A percentile compares a stretch with the other conserved stretches of the same genome.
These are phyloP conservation scores for Drosophila nikananu DNA, from an alignment of 1,140 invertebrate species.

Conservation along the genomic window DNA sequence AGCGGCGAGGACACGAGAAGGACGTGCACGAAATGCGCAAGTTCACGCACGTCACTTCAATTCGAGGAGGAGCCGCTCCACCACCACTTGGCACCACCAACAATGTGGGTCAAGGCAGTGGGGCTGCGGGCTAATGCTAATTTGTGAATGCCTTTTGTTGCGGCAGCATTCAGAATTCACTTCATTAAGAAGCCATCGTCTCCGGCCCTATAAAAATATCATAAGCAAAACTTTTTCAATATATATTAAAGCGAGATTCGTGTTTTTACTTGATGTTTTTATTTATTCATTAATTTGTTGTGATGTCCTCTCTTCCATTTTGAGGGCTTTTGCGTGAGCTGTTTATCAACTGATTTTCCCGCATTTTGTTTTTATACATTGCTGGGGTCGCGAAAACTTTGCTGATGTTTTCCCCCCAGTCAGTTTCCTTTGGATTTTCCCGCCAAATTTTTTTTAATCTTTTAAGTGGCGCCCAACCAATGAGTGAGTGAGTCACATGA, in stretches of 20 bases:
- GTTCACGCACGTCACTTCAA: conserved; percentile 71
- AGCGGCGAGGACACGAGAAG: conserved; percentile 44
- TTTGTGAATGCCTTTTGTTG: conserved; percentile 64
- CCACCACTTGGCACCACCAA: conserved; percentile 16
- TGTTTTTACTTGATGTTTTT: conserved; percentile 49
- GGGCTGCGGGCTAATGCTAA: conserved; percentile 58
- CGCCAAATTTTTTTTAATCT: conserved; percentile 49
- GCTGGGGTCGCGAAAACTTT: conserved; percentile 37
- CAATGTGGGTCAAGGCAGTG: conserved; percentile 45
- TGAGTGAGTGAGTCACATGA: not conserved
- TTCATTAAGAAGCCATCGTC: conserved; percentile 58
- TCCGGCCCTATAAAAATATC: conserved; percentile 35
- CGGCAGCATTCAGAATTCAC: conserved; percentile 39
- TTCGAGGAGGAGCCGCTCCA: conserved; percentile 12
- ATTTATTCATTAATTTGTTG: conserved; percentile 39
- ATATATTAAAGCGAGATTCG: conserved; percentile 60
- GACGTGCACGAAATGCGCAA: conserved; percentile 77
- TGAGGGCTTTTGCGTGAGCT: conserved; percentile 47
- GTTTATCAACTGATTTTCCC: conserved; percentile 44
- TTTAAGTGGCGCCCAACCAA: conserved; percentile 32
- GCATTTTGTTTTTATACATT: conserved; percentile 5
- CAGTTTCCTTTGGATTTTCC: not conserved
- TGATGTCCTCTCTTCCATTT: conserved; percentile 13
- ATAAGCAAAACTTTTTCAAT: conserved; percentile 71
- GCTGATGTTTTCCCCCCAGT: conserved; percentile 13